Conservation (phyloP, 2,888 invertebrate species). For the Shargacucullia verbasci region DNA sequence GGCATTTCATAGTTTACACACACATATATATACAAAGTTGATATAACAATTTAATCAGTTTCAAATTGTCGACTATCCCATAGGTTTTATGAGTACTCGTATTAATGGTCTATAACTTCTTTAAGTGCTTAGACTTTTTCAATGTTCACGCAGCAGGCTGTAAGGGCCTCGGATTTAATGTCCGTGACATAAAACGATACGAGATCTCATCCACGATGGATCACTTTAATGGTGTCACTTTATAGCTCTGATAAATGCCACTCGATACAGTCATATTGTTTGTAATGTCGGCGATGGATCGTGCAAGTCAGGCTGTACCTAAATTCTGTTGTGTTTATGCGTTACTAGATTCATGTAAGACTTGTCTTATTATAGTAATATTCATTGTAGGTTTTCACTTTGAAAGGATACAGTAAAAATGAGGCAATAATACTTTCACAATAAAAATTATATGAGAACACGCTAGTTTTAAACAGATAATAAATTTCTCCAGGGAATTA, state of each 20-base stretch:
- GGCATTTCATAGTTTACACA: too few species aligned
- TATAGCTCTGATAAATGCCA: conserved; percentile 67
- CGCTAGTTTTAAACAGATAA: conserved; percentile 1
- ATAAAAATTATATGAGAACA: not conserved
- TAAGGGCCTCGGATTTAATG: conserved; percentile 55
- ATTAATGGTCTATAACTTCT: conserved; percentile 49
- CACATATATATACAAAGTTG: too few species aligned
- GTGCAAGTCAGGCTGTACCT: not conserved
- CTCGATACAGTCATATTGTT: conserved; percentile 63
- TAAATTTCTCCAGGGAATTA: conserved; percentile 2
- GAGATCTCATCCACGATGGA: conserved; percentile 57
- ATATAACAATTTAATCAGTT: conserved; percentile 4
- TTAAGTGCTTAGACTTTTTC: conserved; percentile 37
- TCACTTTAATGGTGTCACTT: conserved; percentile 62
- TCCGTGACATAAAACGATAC: conserved; percentile 65
- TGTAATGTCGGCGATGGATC: conserved; percentile 41
- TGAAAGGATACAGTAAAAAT: too few species aligned
- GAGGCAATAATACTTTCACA: not conserved
- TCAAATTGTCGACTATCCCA: conserved; percentile 19
- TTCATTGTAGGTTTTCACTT: too few species aligned
- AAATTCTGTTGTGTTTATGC: not conserved
- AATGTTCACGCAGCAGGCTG: conserved; percentile 43
- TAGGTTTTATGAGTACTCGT: conserved; percentile 19
- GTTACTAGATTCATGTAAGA: too few species aligned
- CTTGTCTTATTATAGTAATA: too few species aligned